Base-by-base conservation (phyloP, 2,888 invertebrate species). In the Seira musarum region DNA sequence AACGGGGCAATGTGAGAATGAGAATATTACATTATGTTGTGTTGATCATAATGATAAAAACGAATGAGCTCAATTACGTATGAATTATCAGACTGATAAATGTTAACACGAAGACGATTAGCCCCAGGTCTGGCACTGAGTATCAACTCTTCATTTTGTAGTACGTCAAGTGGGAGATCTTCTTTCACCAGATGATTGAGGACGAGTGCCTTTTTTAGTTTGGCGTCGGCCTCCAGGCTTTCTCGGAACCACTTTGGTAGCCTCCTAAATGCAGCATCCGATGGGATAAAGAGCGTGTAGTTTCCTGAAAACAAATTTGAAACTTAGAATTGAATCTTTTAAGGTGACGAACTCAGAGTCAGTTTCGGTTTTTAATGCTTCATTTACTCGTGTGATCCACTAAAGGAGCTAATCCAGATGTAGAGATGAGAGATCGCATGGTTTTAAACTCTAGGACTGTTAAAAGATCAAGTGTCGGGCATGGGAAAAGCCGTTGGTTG, bases 221-320 rank as follows among this genome's bases (percentile, higher is more conserved):
- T 84, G 19, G 78, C 67, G 49, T 87, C 84, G 6, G 72, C 63
- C 0, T 82, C 69, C 17, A 87, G 80, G 63, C 82, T 84, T 15
- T 83, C 82, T 57, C 83, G 49, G 65, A 86, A 85, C 85, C 85
- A 85, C 19, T 67, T 66, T 1, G 87, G 87, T 1, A 87, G 77
- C 19, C 73, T 57, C 22, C 83, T 68, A 66, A 86, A 87, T 2
- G 86, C 82, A 22, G 82, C 83, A 63, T 87, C 87, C 17, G 82
- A 84, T 1, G 87, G 87, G 15, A 83, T 82, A 65, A 87, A 85
- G 15, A 87, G 73, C 2, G 87, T 87, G 80, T 85, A 86, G 61
- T 83, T 83, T 49, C 30, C 86, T 87, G n/a, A n/a, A n/a, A n/a
- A n/a, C n/a, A n/a, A n/a, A n/a, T 64, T 21, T 15, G 15, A 24